Evolutionary conservation across 2,797 vertebrate species (phyloP).

Genomic region (Myotis findleyi): DNA sequence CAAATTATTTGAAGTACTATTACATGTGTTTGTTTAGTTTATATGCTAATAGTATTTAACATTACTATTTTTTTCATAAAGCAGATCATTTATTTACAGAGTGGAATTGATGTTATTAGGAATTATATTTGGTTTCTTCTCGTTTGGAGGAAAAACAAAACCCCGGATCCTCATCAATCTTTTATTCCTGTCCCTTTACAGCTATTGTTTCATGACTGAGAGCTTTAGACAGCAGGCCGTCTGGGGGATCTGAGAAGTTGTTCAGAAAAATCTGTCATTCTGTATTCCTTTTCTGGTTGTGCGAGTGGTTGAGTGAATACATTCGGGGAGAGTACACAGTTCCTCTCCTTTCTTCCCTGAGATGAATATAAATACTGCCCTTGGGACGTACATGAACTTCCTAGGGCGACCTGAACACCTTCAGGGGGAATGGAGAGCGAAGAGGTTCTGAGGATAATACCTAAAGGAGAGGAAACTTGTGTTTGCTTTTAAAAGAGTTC

Average conservation of each 20-base stretch:
- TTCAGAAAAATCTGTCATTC: not conserved
- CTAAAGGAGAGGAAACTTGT: not conserved
- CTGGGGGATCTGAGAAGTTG: not conserved
- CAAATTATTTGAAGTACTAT: not conserved
- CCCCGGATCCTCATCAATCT: not conserved
- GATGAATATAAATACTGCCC: not conserved
- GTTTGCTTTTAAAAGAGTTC: not conserved
- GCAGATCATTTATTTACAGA: not conserved
- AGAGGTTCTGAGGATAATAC: not conserved
- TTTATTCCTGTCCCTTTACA: conserved; percentile 20
- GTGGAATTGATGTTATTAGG: not conserved
- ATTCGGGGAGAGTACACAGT: not conserved
- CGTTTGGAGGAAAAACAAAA: not conserved
- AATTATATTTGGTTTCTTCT: not conserved
- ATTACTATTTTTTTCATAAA: not conserved
- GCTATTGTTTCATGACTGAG: not conserved
- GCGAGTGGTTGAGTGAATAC: not conserved
- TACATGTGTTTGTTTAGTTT: not conserved
- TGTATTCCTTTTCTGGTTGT: conserved; percentile 3
- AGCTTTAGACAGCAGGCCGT: not conserved
- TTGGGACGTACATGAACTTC: not conserved
- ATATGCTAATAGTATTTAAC: not conserved
- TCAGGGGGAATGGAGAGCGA: not conserved
- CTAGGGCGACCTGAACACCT: not conserved
- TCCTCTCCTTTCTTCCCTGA: not conserved